phyloP scores from a whole-genome alignment of 2,113 vertebrate species.

The Eulacestoma nigropectus region DNA sequence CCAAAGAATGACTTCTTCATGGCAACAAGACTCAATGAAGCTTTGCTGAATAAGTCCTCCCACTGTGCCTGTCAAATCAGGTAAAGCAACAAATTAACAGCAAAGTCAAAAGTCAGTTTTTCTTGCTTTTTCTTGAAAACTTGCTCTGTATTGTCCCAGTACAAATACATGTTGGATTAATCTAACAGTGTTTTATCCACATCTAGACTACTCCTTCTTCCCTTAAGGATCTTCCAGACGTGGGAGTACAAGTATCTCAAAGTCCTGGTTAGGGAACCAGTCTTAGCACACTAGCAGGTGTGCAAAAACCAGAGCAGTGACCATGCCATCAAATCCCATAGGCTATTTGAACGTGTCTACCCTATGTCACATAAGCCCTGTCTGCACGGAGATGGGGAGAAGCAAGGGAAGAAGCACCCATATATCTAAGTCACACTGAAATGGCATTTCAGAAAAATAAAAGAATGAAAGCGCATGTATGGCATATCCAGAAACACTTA shows the following conservation, averaged over 20 bases:
- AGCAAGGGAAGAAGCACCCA: neutral
- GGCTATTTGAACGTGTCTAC: neutral
- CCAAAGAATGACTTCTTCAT: constrained; percentile 87
- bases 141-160: neutral
- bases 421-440: neutral
- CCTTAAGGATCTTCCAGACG: neutral
- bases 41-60: constrained; percentile 76
- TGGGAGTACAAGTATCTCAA: neutral
- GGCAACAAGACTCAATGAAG: constrained; percentile 74
- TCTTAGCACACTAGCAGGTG: neutral
- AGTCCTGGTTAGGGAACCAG: neutral
- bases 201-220: neutral
- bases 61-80: constrained; percentile 79
- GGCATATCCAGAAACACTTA: neutral
- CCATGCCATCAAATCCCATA: neutral
- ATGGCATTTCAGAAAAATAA: neutral
- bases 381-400: neutral
- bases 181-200: neutral
- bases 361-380: neutral
- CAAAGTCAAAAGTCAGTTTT: neutral
- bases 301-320: neutral
- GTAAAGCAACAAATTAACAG: neutral
- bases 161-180: neutral
- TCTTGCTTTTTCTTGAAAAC: neutral
- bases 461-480: neutral